phyloP scores from a whole-genome alignment of 53 echinoderm and acorn worm species.

The Echinarachnius parma region DNA sequence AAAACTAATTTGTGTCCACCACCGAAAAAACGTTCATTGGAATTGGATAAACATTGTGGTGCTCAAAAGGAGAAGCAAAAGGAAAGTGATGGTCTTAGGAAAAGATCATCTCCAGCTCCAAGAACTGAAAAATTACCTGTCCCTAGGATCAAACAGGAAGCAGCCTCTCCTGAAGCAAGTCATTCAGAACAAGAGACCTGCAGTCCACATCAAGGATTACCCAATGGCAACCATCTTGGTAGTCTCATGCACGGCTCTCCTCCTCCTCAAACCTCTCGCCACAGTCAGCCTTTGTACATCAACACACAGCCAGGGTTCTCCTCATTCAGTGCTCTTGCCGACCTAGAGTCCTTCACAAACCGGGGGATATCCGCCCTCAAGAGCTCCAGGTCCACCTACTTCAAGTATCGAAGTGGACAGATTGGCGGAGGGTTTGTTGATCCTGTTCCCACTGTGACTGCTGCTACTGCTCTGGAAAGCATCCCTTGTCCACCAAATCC shows the following conservation, averaged over 20 bases:
- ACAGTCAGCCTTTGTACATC: conserved; percentile 1
- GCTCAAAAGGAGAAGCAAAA: too few relatives aligned
- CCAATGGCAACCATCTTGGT: conserved; percentile 22
- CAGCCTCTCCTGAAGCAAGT: conserved; percentile 12
- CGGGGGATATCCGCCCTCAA: conserved; percentile 36
- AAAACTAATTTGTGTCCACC: too few relatives aligned
- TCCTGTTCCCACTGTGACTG: conserved; percentile 7
- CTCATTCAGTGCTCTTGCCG: conserved; percentile 25
- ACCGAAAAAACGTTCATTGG: too few relatives aligned
- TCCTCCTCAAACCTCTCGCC: background rate
- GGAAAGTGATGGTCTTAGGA: too few relatives aligned
- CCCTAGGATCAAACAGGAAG: conserved; percentile 4
- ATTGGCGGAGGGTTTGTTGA: background rate
- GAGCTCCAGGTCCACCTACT: conserved; percentile 30
- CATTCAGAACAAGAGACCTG: conserved; percentile 3
- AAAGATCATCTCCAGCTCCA: too few relatives aligned
- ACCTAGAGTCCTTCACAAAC: conserved; percentile 27
- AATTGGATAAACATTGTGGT: too few relatives aligned
- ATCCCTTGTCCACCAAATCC: background rate
- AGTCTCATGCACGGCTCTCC: conserved; percentile 13
- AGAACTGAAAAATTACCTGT: too few relatives aligned
- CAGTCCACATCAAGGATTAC: background rate
- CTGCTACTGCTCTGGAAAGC: background rate
- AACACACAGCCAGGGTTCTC: conserved; percentile 19
- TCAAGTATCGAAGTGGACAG: conserved; percentile 22